Percentiles rank a stretch among this genome's conserved stretches.
Evolutionary conservation across 2,888 invertebrate genomes (phyloP).

Genomic region (Ceramica pisi): DNA sequence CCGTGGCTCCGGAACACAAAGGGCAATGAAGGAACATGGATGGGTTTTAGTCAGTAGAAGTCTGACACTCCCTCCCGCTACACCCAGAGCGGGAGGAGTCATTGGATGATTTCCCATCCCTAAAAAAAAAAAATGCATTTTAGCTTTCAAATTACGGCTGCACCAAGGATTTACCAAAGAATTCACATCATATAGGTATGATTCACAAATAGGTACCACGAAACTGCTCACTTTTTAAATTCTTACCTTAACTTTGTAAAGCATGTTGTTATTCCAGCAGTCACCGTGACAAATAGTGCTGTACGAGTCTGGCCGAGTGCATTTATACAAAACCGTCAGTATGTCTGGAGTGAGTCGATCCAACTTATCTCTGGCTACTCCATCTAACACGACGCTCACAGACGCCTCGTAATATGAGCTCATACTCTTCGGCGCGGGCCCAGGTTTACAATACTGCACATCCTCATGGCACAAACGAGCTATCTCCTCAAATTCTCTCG

Average conservation of each 20-base stretch:
- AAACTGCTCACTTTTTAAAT: neutral
- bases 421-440: conserved; percentile 74
- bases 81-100: no score
- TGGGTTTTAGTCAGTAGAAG: no score
- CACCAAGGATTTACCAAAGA: no score
- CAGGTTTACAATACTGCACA: conserved; percentile 78
- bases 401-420: conserved; percentile 77
- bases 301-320: conserved; percentile 71
- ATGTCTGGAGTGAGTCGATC: conserved; percentile 73
- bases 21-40: no score
- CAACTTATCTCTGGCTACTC: conserved; percentile 71
- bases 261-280: conserved; percentile 82
- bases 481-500: conserved; percentile 73
- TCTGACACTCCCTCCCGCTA: no score
- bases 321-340: conserved; percentile 74
- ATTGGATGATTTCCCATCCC: no score
- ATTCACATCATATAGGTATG: neutral
- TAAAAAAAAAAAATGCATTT: no score
- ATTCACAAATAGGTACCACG: neutral
- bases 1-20: no score
- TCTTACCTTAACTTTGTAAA: conserved; percentile 79
- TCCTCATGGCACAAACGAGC: conserved; percentile 72
- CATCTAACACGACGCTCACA: conserved; percentile 75
- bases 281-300: conserved; percentile 83
- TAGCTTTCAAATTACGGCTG: no score